A percentile compares a stretch with the other conserved stretches of the same genome.
Conservation (phyloP, 2,888 invertebrate genomes). For the Chrysolina oricalcia region DNA sequence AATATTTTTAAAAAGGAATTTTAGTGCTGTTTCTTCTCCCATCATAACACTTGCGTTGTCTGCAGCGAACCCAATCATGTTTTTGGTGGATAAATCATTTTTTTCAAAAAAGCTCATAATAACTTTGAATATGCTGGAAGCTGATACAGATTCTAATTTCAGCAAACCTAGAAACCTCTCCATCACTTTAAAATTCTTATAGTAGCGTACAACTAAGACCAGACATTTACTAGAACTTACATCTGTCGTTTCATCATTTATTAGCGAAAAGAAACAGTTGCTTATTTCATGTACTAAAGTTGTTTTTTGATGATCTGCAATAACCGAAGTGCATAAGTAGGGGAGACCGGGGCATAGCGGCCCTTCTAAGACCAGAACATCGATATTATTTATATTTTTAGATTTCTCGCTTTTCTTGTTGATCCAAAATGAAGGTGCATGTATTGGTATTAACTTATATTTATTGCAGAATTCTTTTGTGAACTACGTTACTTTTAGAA, state of each 20-base stretch:
- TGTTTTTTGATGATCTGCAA: neutral
- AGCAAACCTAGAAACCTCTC: neutral
- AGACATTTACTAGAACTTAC: neutral
- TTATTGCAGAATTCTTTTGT: no score
- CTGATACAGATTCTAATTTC: neutral
- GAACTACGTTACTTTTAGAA: no score
- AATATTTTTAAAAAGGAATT: neutral
- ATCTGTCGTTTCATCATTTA: no score
- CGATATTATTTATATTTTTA: no score
- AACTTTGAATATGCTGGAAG: no score
- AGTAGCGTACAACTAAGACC: neutral
- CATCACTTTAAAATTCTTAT: neutral
- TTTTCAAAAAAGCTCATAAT: no score
- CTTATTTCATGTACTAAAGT: slow-evolving; percentile 5
- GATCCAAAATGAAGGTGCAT: no score
- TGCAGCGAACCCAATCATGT: neutral
- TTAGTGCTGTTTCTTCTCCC: neutral
- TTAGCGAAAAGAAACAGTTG: no score
- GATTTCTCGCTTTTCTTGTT: no score
- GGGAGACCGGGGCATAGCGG: no score
- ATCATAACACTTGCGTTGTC: neutral
- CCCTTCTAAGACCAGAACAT: no score
- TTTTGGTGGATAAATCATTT: neutral
- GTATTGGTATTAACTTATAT: no score
- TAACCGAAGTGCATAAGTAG: neutral